Evolutionary conservation across 2,113 vertebrate genomes (phyloP).

Genomic region (Tragelaphus buxtoni): DNA sequence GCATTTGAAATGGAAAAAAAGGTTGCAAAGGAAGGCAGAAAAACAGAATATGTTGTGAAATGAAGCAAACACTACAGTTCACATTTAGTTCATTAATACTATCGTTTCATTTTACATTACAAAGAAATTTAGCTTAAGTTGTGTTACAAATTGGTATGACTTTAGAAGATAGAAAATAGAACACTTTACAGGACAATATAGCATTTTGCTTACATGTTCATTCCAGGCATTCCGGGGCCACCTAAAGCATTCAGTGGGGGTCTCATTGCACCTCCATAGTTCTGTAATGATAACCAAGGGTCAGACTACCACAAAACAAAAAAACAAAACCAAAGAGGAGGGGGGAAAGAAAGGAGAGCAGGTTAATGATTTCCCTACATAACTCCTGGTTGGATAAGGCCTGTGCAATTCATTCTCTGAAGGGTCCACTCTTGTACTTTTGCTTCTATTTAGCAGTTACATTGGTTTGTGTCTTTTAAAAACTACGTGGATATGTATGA

Average conservation of each 20-base stretch:
- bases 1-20: slow-evolving; percentile 9
- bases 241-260: slow-evolving; percentile 97
- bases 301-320: slow-evolving; percentile 91
- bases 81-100: not conserved
- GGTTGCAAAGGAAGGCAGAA: not conserved
- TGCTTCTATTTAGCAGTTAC: slow-evolving; percentile 52
- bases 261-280: slow-evolving; percentile 97
- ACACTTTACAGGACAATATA: slow-evolving; percentile 46
- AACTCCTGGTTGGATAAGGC: slow-evolving; percentile 76
- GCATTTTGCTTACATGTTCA: slow-evolving; percentile 93
- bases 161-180: slow-evolving; percentile 32
- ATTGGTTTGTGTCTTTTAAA: slow-evolving; percentile 39
- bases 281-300: slow-evolving; percentile 91
- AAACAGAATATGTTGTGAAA: not conserved
- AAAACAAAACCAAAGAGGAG: slow-evolving; percentile 88
- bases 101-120: not conserved
- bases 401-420: slow-evolving; percentile 78
- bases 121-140: not conserved
- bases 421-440: slow-evolving; percentile 74
- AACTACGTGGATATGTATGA: not conserved
- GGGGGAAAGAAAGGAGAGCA: slow-evolving; percentile 87
- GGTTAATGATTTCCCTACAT: slow-evolving; percentile 84
- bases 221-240: slow-evolving; percentile 96
- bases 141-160: not conserved
- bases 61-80: not conserved